Percentiles rank a stretch among this genome's conserved stretches.
These are phyloP conservation scores for Corbicula japonica DNA, from an alignment of 2,888 invertebrate genomes.

Conservation along the genomic window DNA sequence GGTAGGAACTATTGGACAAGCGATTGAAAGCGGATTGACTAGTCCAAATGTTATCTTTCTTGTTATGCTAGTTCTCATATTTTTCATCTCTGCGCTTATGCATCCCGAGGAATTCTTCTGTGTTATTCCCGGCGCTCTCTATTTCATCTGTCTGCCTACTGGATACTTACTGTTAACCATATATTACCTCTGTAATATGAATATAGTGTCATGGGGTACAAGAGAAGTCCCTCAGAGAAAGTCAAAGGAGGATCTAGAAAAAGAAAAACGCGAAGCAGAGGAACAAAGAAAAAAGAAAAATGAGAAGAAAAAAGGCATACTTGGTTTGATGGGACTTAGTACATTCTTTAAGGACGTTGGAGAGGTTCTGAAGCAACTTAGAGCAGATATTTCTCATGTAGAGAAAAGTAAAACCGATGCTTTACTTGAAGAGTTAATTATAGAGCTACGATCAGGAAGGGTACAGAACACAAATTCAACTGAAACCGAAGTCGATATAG, in stretches of 20 bases:
- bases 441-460: slow-evolving; percentile 61
- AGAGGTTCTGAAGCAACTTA: slow-evolving; percentile 70
- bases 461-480: slow-evolving; percentile 11
- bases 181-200: slow-evolving; percentile 97
- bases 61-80: slow-evolving; percentile 92
- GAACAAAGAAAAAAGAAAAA: slow-evolving; percentile 89
- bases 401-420: slow-evolving; percentile 69
- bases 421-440: slow-evolving; percentile 73
- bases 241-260: slow-evolving; percentile 88
- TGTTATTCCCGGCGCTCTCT: slow-evolving; percentile 91
- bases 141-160: slow-evolving; percentile 96
- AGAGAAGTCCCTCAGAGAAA: slow-evolving; percentile 90
- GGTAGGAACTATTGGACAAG: slow-evolving; percentile 98
- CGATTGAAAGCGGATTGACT: slow-evolving; percentile 95
- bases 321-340: slow-evolving; percentile 79
- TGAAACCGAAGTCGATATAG: neutral
- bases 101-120: slow-evolving; percentile 93
- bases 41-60: slow-evolving; percentile 81
- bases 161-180: slow-evolving; percentile 97
- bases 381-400: slow-evolving; percentile 39
- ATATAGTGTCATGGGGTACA: slow-evolving; percentile 98
- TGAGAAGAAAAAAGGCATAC: slow-evolving; percentile 92
- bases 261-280: slow-evolving; percentile 91
- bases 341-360: slow-evolving; percentile 73
- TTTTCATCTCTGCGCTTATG: slow-evolving; percentile 97